These are phyloP conservation scores for Ochropacha duplaris DNA, from an alignment of 2,888 invertebrate species.

Conservation along the genomic window DNA sequence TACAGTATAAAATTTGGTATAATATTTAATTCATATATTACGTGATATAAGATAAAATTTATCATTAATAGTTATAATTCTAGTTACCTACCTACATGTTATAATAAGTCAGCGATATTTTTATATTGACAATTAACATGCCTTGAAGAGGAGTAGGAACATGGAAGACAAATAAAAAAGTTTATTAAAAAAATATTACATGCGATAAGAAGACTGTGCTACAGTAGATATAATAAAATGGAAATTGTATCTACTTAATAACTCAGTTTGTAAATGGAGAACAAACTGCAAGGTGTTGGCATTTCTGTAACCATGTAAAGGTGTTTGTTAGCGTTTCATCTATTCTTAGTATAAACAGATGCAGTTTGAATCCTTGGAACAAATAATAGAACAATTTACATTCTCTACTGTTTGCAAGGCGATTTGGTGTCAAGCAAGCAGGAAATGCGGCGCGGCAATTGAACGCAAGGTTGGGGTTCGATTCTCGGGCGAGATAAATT, in stretches of 20 bases:
- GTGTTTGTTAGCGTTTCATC: slow-evolving; percentile 11
- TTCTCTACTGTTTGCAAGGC: slow-evolving; percentile 70
- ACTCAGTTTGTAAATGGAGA: not conserved
- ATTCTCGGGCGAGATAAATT: slow-evolving; percentile 70
- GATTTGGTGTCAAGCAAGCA: slow-evolving; percentile 72
- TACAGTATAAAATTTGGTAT: too few relatives aligned
- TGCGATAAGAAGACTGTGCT: not conserved
- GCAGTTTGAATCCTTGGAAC: slow-evolving; percentile 37
- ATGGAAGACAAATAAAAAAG: too few relatives aligned
- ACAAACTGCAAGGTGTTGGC: not conserved
- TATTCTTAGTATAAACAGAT: slow-evolving; percentile 14
- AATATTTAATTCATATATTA: too few relatives aligned
- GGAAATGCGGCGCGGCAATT: slow-evolving; percentile 65
- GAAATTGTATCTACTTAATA: not conserved
- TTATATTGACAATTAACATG: too few relatives aligned
- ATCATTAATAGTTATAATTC: too few relatives aligned
- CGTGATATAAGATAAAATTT: too few relatives aligned
- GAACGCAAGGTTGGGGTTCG: slow-evolving; percentile 64
- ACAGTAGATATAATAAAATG: not conserved
- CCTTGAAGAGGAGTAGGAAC: too few relatives aligned
- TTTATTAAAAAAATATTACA: not conserved
- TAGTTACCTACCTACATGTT: too few relatives aligned
- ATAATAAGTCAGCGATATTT: too few relatives aligned
- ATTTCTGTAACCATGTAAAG: slow-evolving; percentile 11
- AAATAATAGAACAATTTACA: slow-evolving; percentile 72